Base-by-base conservation (phyloP, 2,888 invertebrate species). In the Tetanocera ferruginea region DNA sequence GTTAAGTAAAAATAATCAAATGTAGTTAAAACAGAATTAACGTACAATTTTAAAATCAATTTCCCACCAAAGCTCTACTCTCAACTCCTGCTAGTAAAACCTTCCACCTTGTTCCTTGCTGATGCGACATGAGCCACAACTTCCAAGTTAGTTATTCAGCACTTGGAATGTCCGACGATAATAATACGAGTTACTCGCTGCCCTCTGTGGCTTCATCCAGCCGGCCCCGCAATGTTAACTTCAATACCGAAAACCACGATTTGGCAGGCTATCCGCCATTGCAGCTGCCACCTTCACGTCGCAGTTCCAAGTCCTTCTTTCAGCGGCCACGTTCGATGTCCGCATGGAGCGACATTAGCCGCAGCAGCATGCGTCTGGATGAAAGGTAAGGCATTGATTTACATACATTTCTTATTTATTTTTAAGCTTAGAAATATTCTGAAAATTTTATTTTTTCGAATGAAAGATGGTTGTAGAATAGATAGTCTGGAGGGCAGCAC, bases 341-440 rank as follows among this genome's bases (percentile, higher is more conserved):
- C 86, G 95, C 95, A 55, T 96, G 96, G 96, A 96, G 96, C 86
- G 96, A 96, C 87, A 93, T 96, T 87, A 95, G 95, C 85, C 92
- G 95, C 77, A 95, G 95, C 83, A 95, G 95, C 88, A 95, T 95
- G 91, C 93, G 94, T 85, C 92, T 95, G 86, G 90, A 90, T 85
- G 90, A 90, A 85, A 88, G 90, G 90, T 90, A 88, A 85, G 85
- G 49, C 57, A 19, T 25, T 76, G 51, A n/a, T 51, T 51, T 28
- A 2, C 28, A 60, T 25, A 23, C 2, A n/a, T 17, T 19, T 57
- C 5, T 17, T 57, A n/a, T 17, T 19, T 57, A 23, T 17, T 57
- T 23, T 25, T 9, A n/a, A n/a, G 3, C 3, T 3, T 6, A 23
- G n/a, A 57, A 57, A 57, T 17, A 17, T 57, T n/a, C 5, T 17